phyloP scores from a whole-genome alignment of 2,113 vertebrate species.

The Tauraco erythrolophus region DNA sequence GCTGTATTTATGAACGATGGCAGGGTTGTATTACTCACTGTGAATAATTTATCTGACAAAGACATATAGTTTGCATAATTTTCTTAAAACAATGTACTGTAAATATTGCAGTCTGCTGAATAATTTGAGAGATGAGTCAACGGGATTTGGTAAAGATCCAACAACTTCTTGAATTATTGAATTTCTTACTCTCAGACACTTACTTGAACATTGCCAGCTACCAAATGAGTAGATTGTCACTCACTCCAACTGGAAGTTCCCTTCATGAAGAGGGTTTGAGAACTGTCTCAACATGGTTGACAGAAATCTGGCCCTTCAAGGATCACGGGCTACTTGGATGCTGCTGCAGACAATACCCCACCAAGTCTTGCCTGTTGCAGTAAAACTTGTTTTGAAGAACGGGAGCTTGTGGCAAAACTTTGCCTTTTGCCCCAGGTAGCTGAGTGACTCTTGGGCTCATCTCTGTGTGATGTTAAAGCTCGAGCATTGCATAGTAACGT shows the following conservation, averaged over 20 bases:
- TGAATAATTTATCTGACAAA: constrained; percentile 37
- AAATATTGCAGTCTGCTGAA: constrained; percentile 26
- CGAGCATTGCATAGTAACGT: background rate
- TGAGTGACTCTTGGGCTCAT: background rate
- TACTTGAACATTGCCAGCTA: background rate
- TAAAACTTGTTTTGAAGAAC: background rate
- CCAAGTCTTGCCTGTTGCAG: background rate
- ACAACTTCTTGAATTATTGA: constrained; percentile 4
- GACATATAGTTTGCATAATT: constrained; percentile 27
- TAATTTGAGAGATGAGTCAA: constrained; percentile 43
- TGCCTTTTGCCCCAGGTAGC: background rate
- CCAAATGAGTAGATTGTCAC: background rate
- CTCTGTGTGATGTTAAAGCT: background rate
- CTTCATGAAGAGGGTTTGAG: background rate
- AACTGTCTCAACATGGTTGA: background rate
- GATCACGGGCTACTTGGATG: background rate
- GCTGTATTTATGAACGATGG: background rate
- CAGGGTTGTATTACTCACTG: background rate
- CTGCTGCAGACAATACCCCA: background rate
- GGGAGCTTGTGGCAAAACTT: background rate
- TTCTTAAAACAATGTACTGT: constrained; percentile 42
- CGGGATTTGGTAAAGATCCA: constrained; percentile 5
- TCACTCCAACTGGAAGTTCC: background rate
- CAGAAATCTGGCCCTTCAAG: background rate
- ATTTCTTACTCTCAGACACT: background rate